Evolutionary conservation across 2,797 vertebrate species (phyloP).

Genomic region (Gadopsis bispinosus): DNA sequence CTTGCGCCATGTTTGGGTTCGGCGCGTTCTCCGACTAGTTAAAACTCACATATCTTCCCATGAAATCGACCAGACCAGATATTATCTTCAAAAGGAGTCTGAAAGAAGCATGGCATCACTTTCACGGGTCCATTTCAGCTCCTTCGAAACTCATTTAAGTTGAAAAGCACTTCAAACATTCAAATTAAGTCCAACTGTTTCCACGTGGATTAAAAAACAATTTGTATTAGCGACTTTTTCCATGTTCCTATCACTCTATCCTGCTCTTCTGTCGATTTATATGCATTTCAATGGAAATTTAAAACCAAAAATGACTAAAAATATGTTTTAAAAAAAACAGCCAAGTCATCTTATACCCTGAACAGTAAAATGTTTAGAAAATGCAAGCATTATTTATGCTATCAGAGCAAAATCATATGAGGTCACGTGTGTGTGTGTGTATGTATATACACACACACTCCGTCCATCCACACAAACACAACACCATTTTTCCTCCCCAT

Average conservation of each 20-base stretch:
- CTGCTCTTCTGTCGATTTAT: not conserved
- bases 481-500: conserved; percentile 47
- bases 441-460: conserved; percentile 5
- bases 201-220: not conserved
- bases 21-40: not conserved
- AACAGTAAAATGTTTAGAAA: not conserved
- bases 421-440: conserved; percentile 14
- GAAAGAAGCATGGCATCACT: not conserved
- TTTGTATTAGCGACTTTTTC: not conserved
- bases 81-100: conserved; percentile 30
- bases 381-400: not conserved
- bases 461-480: conserved; percentile 44
- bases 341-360: not conserved
- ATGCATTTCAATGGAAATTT: not conserved
- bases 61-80: conserved; percentile 19
- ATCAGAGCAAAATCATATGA: conserved; percentile 29
- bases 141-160: not conserved
- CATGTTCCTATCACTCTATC: not conserved
- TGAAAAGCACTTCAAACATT: conserved; percentile 16
- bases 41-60: conserved; percentile 15
- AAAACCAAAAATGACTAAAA: not conserved
- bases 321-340: not conserved
- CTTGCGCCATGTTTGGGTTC: not conserved
- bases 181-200: not conserved
- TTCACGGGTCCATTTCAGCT: not conserved